These are phyloP conservation scores for Phalacrocorax carbo DNA, from an alignment of 2,113 vertebrate genomes.

Conservation along the genomic window DNA sequence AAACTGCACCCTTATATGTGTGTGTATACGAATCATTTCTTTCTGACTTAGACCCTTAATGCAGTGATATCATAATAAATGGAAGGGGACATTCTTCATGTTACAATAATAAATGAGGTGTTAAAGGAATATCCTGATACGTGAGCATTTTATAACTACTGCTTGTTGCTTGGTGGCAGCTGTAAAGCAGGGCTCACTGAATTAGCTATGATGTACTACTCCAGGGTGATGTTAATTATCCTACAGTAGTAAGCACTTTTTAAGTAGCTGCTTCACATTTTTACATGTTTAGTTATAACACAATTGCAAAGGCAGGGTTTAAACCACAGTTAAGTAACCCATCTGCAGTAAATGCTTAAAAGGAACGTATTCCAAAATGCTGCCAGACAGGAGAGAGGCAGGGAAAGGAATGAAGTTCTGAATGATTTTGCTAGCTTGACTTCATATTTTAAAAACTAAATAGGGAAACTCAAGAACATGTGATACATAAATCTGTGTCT, in stretches of 20 bases:
- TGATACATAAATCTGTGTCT: not conserved
- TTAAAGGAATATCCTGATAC: slow-evolving; percentile 55
- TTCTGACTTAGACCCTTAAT: slow-evolving; percentile 50
- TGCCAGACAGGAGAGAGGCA: not conserved
- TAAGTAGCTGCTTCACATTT: slow-evolving; percentile 35
- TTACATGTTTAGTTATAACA: not conserved
- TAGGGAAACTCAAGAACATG: not conserved
- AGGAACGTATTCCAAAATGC: not conserved
- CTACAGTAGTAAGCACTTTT: slow-evolving; percentile 35
- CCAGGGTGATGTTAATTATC: slow-evolving; percentile 27
- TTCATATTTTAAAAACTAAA: not conserved
- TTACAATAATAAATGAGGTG: slow-evolving; percentile 56
- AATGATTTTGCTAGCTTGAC: not conserved
- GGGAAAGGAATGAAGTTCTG: not conserved
- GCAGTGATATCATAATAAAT: slow-evolving; percentile 21
- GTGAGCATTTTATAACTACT: slow-evolving; percentile 55
- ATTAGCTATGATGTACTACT: slow-evolving; percentile 44
- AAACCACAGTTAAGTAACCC: not conserved
- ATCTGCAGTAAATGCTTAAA: not conserved
- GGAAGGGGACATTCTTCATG: slow-evolving; percentile 58
- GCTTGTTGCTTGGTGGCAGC: slow-evolving; percentile 56
- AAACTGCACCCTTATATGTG: not conserved
- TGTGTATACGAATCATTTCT: slow-evolving; percentile 23
- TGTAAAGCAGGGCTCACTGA: slow-evolving; percentile 57
- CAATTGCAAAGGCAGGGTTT: not conserved